Conservation (phyloP, 1,140 invertebrate genomes). For the Drosophila repletoides region DNA sequence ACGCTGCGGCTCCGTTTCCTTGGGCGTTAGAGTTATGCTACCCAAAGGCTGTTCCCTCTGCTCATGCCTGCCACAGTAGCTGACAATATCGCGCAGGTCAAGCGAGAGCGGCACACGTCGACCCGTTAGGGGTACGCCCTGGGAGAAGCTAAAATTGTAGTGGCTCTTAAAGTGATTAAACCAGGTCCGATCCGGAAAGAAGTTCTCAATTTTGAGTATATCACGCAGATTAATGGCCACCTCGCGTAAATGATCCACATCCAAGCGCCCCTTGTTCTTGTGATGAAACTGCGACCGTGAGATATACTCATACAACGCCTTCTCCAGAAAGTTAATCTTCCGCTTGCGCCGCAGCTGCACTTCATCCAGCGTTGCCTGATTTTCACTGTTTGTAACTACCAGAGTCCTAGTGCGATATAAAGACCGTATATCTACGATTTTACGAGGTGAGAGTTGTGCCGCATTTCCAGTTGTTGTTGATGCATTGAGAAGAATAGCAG, state of each 20-base stretch:
- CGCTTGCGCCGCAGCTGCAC: conserved; percentile 53
- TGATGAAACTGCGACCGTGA: conserved; percentile 62
- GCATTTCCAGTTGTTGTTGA: not conserved
- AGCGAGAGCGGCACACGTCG: conserved; percentile 55
- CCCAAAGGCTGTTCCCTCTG: conserved; percentile 44
- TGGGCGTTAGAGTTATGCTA: conserved; percentile 49
- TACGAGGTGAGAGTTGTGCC: not conserved
- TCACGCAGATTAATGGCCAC: conserved; percentile 63
- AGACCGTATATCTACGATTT: conserved; percentile 30
- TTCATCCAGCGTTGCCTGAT: conserved; percentile 59
- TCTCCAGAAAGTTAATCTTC: conserved; percentile 67
- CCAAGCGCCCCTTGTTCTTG: conserved; percentile 49
- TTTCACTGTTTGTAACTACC: conserved; percentile 42
- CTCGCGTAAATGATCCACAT: conserved; percentile 54
- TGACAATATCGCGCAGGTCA: conserved; percentile 75
- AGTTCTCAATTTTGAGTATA: conserved; percentile 73
- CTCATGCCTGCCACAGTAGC: conserved; percentile 54
- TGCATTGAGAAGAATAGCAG: not conserved
- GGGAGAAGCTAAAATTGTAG: conserved; percentile 62
- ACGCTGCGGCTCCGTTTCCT: not conserved
- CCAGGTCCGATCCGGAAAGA: conserved; percentile 69
- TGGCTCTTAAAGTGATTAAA: conserved; percentile 63
- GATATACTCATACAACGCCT: conserved; percentile 66
- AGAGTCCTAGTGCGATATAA: conserved; percentile 61
- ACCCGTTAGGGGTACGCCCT: conserved; percentile 38